Base-by-base conservation (phyloP, 1,140 invertebrate species). In the Macrotrachela quadricornifera region DNA sequence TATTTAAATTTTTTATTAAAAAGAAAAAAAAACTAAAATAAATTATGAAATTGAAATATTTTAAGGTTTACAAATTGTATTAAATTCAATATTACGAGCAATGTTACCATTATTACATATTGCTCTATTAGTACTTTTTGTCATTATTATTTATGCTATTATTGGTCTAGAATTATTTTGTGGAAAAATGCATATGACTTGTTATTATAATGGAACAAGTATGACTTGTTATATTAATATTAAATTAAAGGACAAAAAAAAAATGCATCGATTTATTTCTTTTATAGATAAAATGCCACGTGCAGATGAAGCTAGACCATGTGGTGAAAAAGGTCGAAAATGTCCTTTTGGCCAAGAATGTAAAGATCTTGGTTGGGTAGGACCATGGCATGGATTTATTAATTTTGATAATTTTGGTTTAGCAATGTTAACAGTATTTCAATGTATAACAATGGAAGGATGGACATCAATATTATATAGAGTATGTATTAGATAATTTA, bases 61-160 rank as follows among this genome's bases (percentile, higher is more conserved):
- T 46, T 8, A 55, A 57, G 63, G 88, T 83, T 77, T 97, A 59
- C 94, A 99, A 76, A 90, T 99, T 67, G 94, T 99, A 60, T 74
- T 99, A 64, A 99, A 99, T 74, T 95, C 94, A 58, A 99, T 99
- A 75, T 75, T 99, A 60, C 83, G 86, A 74, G 94, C 92, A 63
- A 97, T 99, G 91, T 81, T 96, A 69, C 94, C 92, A 67, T 78
- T 99, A 67, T 76, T 99, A 59, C 92, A 99, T 76, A 97, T 99
- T 71, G 91, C 90, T 65, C 77, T 99, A 60, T 77, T 99, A 59
- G 92, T 99, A 64, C 78, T 97, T 59, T 99, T 99, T 75, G 92
- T 97, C 64, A 96, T 99, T 68, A 94, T 97, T 69, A 97, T 97
- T 71, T 99, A 97, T 72, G 92, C 92, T 59, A 97, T 99, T 67